Evolutionary conservation across 2,797 vertebrate genomes (phyloP), one percentile per base, ranked within the genome.

Genomic region (Pipistrellus pygmaeus): DNA sequence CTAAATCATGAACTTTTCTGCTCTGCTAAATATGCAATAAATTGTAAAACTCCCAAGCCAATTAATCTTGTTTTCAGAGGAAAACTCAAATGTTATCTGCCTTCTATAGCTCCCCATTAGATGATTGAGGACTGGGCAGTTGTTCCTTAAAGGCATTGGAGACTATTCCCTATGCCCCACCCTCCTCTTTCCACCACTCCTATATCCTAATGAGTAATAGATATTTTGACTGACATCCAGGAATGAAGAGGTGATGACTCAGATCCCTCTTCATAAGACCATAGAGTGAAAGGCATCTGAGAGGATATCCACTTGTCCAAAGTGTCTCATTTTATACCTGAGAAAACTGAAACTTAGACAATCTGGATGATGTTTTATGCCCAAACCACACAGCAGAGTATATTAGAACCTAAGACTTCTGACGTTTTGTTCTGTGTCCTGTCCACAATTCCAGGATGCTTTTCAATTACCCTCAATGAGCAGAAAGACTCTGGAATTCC

Each of bases 1-100:
- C 20, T 53, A 71, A 93, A 72, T 32, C 68, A 81, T 15, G 25
- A n/a, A 23, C 8, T 84, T 91, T 21, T 25, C 51, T 75, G 18
- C 38, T 93, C 13, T 48, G 64, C 60, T 51, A 75, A 88, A 76
- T 46, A 35, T 35, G 11, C 18, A 48, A 62, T 30, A 81, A 57
- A 38, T 64, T 35, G 30, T 81, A 23, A 64, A 81, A 88, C 76
- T 57, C 27, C 32, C 53, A 18, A 85, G 17, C 85, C 64, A 66
- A 57, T 89, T 77, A 76, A 8, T 35, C 62, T 93, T 20, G 30
- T 82, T 27, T 18, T 89, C 71, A 57, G 64, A 95, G 76, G 76
- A 55, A 82, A 88, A 89, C 23, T 6, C 23, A 55, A 17, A 83
- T 68, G 82, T 64, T 18, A 53, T 18, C 21, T 20, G 44, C 32